These are phyloP conservation scores for Acanthopleura granulata DNA, from an alignment of 2,888 invertebrate genomes.

Conservation along the genomic window DNA sequence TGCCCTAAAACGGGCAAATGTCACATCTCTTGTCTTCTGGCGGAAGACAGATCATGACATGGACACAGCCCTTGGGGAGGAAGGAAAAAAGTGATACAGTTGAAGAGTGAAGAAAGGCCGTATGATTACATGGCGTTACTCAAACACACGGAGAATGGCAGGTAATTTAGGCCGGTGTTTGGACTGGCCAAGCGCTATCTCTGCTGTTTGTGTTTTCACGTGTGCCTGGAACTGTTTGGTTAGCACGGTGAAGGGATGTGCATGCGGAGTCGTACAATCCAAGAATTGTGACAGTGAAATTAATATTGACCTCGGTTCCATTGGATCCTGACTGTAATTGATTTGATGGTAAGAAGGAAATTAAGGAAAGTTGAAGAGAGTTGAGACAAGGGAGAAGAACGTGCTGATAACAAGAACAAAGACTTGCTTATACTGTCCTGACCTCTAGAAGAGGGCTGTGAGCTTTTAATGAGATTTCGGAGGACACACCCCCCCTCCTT, in stretches of 20 bases:
- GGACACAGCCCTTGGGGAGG: neutral
- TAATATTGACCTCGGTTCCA: slow-evolving; percentile 17
- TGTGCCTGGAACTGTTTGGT: slow-evolving; percentile 1
- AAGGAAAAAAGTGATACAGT: slow-evolving; percentile 15
- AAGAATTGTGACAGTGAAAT: slow-evolving; percentile 17
- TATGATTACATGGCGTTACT: slow-evolving; percentile 13
- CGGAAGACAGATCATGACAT: slow-evolving; percentile 16
- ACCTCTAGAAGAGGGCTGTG: no score
- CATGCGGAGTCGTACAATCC: slow-evolving; percentile 2
- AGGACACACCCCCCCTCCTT: no score
- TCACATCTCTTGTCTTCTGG: slow-evolving; percentile 9
- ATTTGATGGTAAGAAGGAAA: slow-evolving; percentile 12
- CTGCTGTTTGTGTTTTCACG: slow-evolving; percentile 17
- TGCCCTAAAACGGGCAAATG: slow-evolving; percentile 3
- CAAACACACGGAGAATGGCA: slow-evolving; percentile 13
- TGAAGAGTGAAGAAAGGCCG: neutral
- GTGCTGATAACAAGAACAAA: slow-evolving; percentile 18
- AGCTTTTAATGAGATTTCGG: no score
- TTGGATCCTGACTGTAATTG: neutral
- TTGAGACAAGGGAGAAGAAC: neutral
- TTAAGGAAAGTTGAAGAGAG: slow-evolving; percentile 11
- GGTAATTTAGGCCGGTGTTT: slow-evolving; percentile 12
- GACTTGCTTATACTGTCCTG: neutral
- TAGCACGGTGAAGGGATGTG: slow-evolving; percentile 11
- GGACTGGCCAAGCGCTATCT: slow-evolving; percentile 1